Base-by-base conservation (phyloP, 2,888 invertebrate species). In the Drosophila lutescens region DNA sequence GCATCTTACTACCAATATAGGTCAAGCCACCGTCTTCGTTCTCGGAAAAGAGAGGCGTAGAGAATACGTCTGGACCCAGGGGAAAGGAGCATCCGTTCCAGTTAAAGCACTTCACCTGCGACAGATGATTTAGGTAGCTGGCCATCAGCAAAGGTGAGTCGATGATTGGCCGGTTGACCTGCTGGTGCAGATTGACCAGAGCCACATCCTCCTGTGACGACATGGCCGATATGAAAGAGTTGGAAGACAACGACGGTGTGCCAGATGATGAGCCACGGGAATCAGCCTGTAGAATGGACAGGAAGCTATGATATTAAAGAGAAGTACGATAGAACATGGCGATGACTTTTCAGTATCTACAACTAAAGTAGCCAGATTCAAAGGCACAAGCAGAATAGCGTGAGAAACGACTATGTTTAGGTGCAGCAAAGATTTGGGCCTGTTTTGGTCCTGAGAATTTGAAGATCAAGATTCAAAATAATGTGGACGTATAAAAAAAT, bases 141-240 rank as follows among this genome's bases (percentile, higher is more conserved):
- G 98, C 96, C 97, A 99, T 98, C 0, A 99, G 93, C 57, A 99
- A 93, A 0, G 98, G 98, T 0, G 98, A 98, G 88, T 98, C 97
- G 7, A 97, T 95, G 74, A 99, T 98, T 0, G 98, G 97, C 68
- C 95, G 94, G 91, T 97, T 97, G 30, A 98, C 96, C 93, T 99
- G 98, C 95, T 97, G 97, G 88, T 98, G 98, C 15, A 99, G 93
- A 92, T 98, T 98, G 0, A 99, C 97, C 59, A 98, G 92, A 0
- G 97, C 97, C 92, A 97, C 95, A 90, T 98, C 98, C 92, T 98
- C 98, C 91, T 98, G 98, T 12, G 97, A 98, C 0, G 97, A 98
- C 77, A 97, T 95, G 4, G 98, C 98, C 0, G 98, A 98, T 80
- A 96, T 97, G 82, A 97, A 97, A 0, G 97, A 97, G 2, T 95